Evolutionary conservation across 1,140 invertebrate species (phyloP), one percentile per base, ranked within the genome.

Genomic region (Alviniconcha marisindica): DNA sequence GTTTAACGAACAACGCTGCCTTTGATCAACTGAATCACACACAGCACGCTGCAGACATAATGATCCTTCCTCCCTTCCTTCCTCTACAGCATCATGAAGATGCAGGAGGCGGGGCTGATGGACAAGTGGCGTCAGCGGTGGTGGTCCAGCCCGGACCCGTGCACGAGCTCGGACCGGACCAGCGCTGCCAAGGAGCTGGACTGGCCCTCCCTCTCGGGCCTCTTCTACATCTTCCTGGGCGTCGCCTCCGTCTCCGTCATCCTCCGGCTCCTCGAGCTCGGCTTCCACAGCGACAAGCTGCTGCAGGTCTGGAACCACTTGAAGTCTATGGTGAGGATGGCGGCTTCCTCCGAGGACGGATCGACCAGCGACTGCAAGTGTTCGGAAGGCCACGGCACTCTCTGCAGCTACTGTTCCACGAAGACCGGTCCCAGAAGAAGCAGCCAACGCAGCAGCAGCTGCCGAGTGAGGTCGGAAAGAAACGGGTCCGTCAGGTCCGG

Each of bases 21-120:
- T n/a, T n/a, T n/a, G n/a, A n/a, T n/a, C n/a, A n/a, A n/a, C n/a
- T n/a, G n/a, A n/a, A n/a, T n/a, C n/a, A n/a, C n/a, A n/a, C n/a
- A n/a, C n/a, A n/a, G n/a, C n/a, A n/a, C n/a, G n/a, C n/a, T n/a
- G n/a, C n/a, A n/a, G n/a, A n/a, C n/a, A n/a, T n/a, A n/a, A n/a
- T n/a, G n/a, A n/a, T n/a, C n/a, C n/a, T n/a, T n/a, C n/a, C n/a
- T n/a, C n/a, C n/a, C n/a, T n/a, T n/a, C n/a, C n/a, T n/a, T 48
- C 18, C 18, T 48, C 44, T 5, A 48, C 81, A 90, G 89, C 81
- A 90, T 90, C 42, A 88, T 89, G 81, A 85, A 86, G 56, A 89
- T 90, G 87, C 87, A 87, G 69, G 88, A 90, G 77, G 87, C 88
- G 15, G 89, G 89, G 15, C 71, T 90, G 69, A 89, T 88, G 31